Percentiles rank a stretch among this genome's conserved stretches.
phyloP scores from a whole-genome alignment of 2,797 vertebrate genomes.

The Remorina albescens region DNA sequence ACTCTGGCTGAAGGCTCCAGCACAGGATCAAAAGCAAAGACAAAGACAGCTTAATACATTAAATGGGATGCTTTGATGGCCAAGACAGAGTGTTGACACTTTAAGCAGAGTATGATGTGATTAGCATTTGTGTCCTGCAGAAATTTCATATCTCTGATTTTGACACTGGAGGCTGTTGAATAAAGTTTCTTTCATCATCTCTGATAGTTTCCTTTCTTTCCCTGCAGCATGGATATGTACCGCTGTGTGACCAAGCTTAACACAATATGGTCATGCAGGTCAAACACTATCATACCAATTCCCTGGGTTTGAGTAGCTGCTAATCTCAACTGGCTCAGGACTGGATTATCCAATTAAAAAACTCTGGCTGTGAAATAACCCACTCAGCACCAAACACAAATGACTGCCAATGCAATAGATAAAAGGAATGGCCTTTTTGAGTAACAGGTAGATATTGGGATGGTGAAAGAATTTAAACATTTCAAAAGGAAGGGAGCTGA shows the following conservation, averaged over 20 bases:
- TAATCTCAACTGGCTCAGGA: slow-evolving; percentile 69
- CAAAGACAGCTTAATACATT: slow-evolving; percentile 53
- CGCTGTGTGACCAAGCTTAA: slow-evolving; percentile 50
- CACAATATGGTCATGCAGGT: slow-evolving; percentile 60
- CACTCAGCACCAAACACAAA: slow-evolving; percentile 41
- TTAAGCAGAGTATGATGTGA: slow-evolving; percentile 32
- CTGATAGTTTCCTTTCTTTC: slow-evolving; percentile 32
- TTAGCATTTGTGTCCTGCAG: slow-evolving; percentile 39
- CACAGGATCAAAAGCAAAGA: slow-evolving; percentile 50
- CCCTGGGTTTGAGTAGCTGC: slow-evolving; percentile 58
- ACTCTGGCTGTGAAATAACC: slow-evolving; percentile 63
- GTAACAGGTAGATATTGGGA: slow-evolving; percentile 39
- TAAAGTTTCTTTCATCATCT: slow-evolving; percentile 31
- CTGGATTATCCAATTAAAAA: slow-evolving; percentile 77
- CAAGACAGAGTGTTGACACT: slow-evolving; percentile 48
- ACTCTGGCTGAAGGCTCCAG: slow-evolving; percentile 57
- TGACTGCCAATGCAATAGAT: slow-evolving; percentile 23
- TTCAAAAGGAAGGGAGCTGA: background rate
- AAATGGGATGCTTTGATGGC: slow-evolving; percentile 43
- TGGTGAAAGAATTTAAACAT: background rate
- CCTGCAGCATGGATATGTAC: slow-evolving; percentile 34
- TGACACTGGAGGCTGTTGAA: slow-evolving; percentile 29
- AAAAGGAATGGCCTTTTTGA: slow-evolving; percentile 35
- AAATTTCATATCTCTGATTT: slow-evolving; percentile 44
- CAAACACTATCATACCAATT: slow-evolving; percentile 73